These are phyloP conservation scores for Amiota minor DNA, from an alignment of 2,888 invertebrate genomes.

Conservation along the genomic window DNA sequence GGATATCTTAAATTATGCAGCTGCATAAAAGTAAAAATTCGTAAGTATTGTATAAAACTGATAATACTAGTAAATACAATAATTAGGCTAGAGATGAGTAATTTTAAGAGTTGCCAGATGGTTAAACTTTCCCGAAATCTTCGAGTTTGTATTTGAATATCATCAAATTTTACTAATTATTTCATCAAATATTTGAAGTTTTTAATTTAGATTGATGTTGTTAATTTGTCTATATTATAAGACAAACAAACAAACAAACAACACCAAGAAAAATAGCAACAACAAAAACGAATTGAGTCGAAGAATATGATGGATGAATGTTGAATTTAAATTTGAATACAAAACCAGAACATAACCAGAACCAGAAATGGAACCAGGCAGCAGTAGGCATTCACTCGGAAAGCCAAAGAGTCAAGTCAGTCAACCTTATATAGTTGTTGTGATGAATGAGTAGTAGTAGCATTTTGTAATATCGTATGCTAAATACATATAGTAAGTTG, in stretches of 20 bases:
- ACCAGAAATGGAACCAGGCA: background rate
- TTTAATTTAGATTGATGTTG: conserved; percentile 28
- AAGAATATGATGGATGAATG: conserved; percentile 17
- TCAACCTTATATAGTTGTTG: too few species aligned
- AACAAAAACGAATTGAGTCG: background rate
- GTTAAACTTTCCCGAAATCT: background rate
- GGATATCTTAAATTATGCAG: background rate
- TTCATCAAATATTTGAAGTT: conserved; percentile 25
- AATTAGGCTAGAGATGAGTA: background rate
- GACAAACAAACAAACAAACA: conserved; percentile 2
- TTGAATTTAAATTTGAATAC: conserved; percentile 4
- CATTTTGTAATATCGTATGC: background rate
- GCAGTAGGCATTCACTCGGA: background rate
- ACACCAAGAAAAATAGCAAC: conserved; percentile 10
- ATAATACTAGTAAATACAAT: background rate
- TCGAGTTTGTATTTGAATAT: background rate
- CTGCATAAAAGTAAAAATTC: background rate
- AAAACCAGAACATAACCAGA: background rate
- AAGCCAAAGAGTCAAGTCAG: background rate
- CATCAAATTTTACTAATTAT: conserved; percentile 18
- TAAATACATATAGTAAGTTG: background rate
- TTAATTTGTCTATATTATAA: conserved; percentile 22
- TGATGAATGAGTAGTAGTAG: too few species aligned
- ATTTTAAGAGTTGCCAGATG: background rate
- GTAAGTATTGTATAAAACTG: background rate